Conservation (phyloP, 2,113 vertebrate genomes). For the Ameiurus melas region DNA sequence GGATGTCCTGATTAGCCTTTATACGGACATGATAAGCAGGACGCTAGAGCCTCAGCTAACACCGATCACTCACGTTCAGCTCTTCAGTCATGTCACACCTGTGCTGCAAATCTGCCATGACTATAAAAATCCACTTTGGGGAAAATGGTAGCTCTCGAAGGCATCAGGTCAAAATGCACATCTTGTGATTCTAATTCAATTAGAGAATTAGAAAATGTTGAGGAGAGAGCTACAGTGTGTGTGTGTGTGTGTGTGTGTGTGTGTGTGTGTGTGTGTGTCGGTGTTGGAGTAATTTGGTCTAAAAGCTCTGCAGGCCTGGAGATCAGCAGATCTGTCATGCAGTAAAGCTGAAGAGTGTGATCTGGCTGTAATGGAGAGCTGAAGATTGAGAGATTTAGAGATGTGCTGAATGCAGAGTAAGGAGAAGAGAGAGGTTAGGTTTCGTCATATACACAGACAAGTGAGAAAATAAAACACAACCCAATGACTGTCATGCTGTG, state of each 20-base stretch:
- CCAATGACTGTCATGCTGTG: background rate
- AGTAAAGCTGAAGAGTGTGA: constrained; percentile 67
- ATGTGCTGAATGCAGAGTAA: constrained; percentile 57
- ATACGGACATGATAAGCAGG: background rate
- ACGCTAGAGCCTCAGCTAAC: background rate
- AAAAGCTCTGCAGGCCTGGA: constrained; percentile 67
- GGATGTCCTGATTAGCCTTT: constrained; percentile 13
- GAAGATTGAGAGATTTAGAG: constrained; percentile 52
- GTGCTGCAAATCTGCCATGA: background rate
- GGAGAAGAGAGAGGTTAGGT: background rate
- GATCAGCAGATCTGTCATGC: constrained; percentile 72
- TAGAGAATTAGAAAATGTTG: constrained; percentile 57
- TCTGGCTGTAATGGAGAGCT: constrained; percentile 69
- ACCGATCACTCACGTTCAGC: background rate
- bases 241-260: background rate
- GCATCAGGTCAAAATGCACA: constrained; percentile 44
- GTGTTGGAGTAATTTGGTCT: constrained; percentile 62
- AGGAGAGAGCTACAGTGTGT: constrained; percentile 22
- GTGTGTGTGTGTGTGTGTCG: background rate
- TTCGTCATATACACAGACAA: too few relatives aligned
- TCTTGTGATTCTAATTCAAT: constrained; percentile 65
- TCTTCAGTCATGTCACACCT: background rate
- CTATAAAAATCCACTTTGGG: constrained; percentile 6
- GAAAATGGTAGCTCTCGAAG: background rate
- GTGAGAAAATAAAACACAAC: background rate